Percentiles rank a stretch among this genome's conserved stretches.
Conservation (phyloP, 2,888 invertebrate genomes). For the Ophonus ardosiacus region DNA sequence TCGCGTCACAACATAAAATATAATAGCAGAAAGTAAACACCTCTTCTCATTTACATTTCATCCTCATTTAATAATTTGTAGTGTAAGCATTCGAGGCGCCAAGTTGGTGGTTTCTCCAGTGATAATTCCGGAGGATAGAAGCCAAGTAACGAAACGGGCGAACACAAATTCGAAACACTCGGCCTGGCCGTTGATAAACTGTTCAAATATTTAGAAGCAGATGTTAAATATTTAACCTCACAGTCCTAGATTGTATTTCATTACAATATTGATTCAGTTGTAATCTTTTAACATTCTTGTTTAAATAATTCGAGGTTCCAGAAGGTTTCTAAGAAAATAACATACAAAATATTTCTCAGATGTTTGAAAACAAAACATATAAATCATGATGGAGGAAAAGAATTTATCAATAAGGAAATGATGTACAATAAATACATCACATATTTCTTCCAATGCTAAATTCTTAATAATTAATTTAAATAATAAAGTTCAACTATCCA, state of each 20-base stretch:
- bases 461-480: too few relatives aligned
- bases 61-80: constrained; percentile 42
- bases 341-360: not conserved
- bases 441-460: too few relatives aligned
- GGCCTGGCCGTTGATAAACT: constrained; percentile 53
- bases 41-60: constrained; percentile 16
- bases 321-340: not conserved
- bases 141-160: not conserved
- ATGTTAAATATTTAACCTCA: constrained; percentile 59
- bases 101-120: not conserved
- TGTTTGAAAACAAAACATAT: not conserved
- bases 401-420: not conserved
- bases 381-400: not conserved
- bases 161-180: constrained; percentile 44
- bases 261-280: constrained; percentile 51
- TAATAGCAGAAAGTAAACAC: constrained; percentile 1
- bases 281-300: constrained; percentile 45
- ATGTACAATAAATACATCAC: too few relatives aligned
- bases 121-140: not conserved
- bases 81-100: constrained; percentile 39
- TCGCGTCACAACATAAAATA: constrained; percentile 18
- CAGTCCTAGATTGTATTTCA: constrained; percentile 49
- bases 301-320: not conserved
- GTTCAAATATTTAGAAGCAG: constrained; percentile 58
- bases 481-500: too few relatives aligned